These are phyloP conservation scores for Montipora cactus DNA, from an alignment of 64 coral and sea anemone genomes.

Conservation along the genomic window DNA sequence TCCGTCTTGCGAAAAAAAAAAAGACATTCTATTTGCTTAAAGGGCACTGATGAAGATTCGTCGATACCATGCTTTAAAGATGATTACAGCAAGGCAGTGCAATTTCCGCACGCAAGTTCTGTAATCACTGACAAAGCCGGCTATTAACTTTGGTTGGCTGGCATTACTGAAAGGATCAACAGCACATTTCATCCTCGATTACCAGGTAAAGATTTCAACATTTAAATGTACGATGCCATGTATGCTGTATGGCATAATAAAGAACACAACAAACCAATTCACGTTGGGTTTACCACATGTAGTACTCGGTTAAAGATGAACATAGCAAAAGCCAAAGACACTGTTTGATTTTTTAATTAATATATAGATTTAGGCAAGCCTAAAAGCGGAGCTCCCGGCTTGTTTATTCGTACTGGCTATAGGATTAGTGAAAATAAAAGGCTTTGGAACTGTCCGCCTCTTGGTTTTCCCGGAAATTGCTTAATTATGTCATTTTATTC, in stretches of 20 bases:
- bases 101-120: background rate
- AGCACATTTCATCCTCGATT: background rate
- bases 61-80: background rate
- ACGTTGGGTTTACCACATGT: background rate
- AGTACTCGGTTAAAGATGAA: background rate
- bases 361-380: too few relatives aligned
- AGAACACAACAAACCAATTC: background rate
- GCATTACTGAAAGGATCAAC: conserved; percentile 18
- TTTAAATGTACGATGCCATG: background rate
- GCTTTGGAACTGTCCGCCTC: too few relatives aligned
- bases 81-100: background rate
- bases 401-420: too few relatives aligned
- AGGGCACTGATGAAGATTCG: background rate
- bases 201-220: background rate
- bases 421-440: too few relatives aligned
- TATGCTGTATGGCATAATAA: background rate
- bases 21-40: conserved; percentile 9
- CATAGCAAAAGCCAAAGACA: conserved; percentile 1
- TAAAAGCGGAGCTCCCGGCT: too few relatives aligned
- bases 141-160: conserved; percentile 42
- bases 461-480: too few relatives aligned
- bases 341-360: background rate
- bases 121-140: conserved; percentile 5
- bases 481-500: too few relatives aligned
- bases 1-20: background rate